Base-by-base conservation (phyloP, 1,140 invertebrate species). In the Anoplolepis gracilipes region DNA sequence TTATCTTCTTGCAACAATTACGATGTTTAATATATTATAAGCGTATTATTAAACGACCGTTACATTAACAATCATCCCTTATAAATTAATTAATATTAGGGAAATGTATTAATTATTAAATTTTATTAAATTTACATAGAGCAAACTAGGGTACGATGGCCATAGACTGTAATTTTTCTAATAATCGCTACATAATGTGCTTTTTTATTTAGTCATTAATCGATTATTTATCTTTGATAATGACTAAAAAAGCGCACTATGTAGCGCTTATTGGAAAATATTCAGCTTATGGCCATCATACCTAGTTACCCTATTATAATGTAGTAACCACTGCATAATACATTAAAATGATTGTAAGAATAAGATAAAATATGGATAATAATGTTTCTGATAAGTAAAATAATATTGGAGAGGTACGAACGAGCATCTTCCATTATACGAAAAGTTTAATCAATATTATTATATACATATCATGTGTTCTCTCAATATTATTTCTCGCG, bases 401-500 rank as follows among this genome's bases (percentile, higher is more conserved):
- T n/a, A n/a, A n/a, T n/a, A n/a, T n/a, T n/a, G n/a, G n/a, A n/a
- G n/a, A n/a, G n/a, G 28, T 33, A 39, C 10, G 62, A 5, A 67
- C 30, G 33, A 46, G 33, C 33, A 5, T 42, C 70, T 42, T 55
- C 19, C 65, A 39, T 70, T 70, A 70, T 3, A 30, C 11, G 5
- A 8, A 13, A 13, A 13, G 67, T 33, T 72, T 72, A 72, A 72
- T 33, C 61, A 72, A 72, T 19, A 25, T 82, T 33, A 61, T 6
- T 11, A 22, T 55, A 39, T 72, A 46, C 7, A n/a, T 72, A 25
- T 72, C 78, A 42, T 59, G 65, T 72, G 13, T 16, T 70, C 36
- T 81, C 25, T 81, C 33, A 81, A 81, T 81, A 75, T 88, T 87
- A 88, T 87, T 87, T 87, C 78, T 72, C 28, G 70, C 36, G 49